Evolutionary conservation across 2,113 vertebrate species (phyloP), one percentile per base, ranked within the genome.

Genomic region (Prionailurus bengalensis): DNA sequence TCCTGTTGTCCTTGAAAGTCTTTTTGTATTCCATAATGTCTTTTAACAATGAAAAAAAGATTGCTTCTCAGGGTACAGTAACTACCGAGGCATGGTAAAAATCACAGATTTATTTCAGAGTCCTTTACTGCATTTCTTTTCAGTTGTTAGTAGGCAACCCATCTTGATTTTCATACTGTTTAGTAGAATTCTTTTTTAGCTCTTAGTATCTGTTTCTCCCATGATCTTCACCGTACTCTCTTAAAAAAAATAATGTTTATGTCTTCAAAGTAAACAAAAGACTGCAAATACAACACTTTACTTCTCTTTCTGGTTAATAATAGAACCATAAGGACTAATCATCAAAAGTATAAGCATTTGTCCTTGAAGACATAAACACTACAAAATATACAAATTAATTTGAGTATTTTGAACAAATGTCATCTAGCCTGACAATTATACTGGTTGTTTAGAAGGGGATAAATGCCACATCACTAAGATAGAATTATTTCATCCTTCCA

Each of bases 1-100:
- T n/a, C 78, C 48, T 97, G 58, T 98, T 98, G 91, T 92, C 80
- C 92, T 97, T 88, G 74, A 97, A 98, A 97, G 68, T 93, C 48
- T 94, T 86, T 97, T 91, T 94, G 68, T 98, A 97, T 98, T 93
- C 76, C 71, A 86, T 97, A 91, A 96, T 97, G 95, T 98, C 88
- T 68, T 89, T 82, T 92, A 84, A 79, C 61, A 85, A 58, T 90
- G 45, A 61, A 80, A 83, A 89, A 82, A 53, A 84, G 16, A 80
- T 96, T 97, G 19, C 86, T 93, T 74, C 0, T 66, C 16, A 79
- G 42, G 51, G 76, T 88, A 81, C 1, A 87, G 45, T 91, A 91
- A 87, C 96, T 95, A 85, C 78, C 39, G 91, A 96, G 82, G 89
- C 58, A 98, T 82, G 14, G 19, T 42, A 97, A 92, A 92, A 92